Evolutionary conservation across 2,888 invertebrate species (phyloP), one percentile per base, ranked within the genome.

Genomic region (Serripes groenlandicus): DNA sequence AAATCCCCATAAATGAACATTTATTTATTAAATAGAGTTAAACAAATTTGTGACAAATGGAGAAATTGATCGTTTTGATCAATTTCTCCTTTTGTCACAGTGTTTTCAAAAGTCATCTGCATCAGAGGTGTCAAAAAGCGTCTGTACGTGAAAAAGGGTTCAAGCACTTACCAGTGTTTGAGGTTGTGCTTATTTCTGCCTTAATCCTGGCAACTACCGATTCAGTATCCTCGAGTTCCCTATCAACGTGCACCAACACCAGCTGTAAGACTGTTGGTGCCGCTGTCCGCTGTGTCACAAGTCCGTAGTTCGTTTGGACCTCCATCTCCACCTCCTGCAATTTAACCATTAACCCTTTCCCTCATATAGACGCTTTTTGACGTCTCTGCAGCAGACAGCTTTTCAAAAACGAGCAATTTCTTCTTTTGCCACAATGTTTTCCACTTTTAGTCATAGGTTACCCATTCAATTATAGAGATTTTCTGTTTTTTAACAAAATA

Each of bases 211-310:
- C 78, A 7, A 94, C 87, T n/a, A 92, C 92, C 93, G 93, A 94
- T n/a, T 94, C 93, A 23, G 92, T 90, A 75, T 94, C 92, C 35
- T 94, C 93, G n/a, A 94, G 77, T 74, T 94, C 93, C 18, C 78
- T 78, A 26, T 94, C 94, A 52, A 91, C 80, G 30, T 91, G 91
- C 15, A 83, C 81, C 62, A 94, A 78, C 2, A 92, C 78, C 26
- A 92, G 75, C 49, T 88, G 78, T 30, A 92, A 69, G 3, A 92
- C 87, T 32, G 92, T 85, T 0, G 92, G 91, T 4, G 92, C 90
- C 0, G 93, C 92, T 15, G 91, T 86, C 1, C 89, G 76, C 7
- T 68, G 62, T 4, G 89, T 93, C 11, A 94, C 85, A 60, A 92
- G 66, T 3, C 90, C 81, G 81, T 90, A 91, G 75, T 92, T 89